phyloP scores from a whole-genome alignment of 2,888 invertebrate species.

The Cordilura impudica region DNA sequence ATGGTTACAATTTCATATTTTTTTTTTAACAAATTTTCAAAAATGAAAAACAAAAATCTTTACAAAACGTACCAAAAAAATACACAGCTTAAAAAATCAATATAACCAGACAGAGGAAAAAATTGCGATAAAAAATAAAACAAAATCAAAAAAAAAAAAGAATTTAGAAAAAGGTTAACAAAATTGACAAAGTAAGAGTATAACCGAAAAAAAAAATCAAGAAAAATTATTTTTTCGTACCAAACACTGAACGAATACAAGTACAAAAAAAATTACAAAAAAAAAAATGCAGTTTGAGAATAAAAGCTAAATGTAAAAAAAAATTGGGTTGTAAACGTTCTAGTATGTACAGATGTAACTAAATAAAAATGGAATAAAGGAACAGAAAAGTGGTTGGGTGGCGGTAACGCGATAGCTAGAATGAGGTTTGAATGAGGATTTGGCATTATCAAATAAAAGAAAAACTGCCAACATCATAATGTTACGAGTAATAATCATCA shows the following conservation, averaged over 20 bases:
- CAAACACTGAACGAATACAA: neutral
- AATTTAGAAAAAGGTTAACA: slow-evolving; percentile 65
- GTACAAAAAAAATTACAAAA: neutral
- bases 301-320: slow-evolving; percentile 21
- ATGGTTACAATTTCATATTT: slow-evolving; percentile 52
- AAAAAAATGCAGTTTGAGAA: slow-evolving; percentile 47
- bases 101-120: slow-evolving; percentile 77
- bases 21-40: slow-evolving; percentile 36
- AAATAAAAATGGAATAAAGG: neutral
- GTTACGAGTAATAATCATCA: slow-evolving; percentile 10
- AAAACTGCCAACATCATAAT: slow-evolving; percentile 42
- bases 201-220: slow-evolving; percentile 35
- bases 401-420: neutral
- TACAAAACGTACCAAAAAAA: slow-evolving; percentile 46
- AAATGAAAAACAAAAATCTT: slow-evolving; percentile 28
- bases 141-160: slow-evolving; percentile 20
- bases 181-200: slow-evolving; percentile 53
- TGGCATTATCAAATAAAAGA: slow-evolving; percentile 7
- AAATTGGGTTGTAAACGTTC: slow-evolving; percentile 35
- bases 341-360: slow-evolving; percentile 17
- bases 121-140: slow-evolving; percentile 58
- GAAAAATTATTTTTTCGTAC: slow-evolving; percentile 15
- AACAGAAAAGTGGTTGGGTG: neutral
- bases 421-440: slow-evolving; percentile 29
- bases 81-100: slow-evolving; percentile 74